Evolutionary conservation across 2,888 invertebrate species (phyloP), one percentile per base, ranked within the genome.

Genomic region (Oscheius sp.): DNA sequence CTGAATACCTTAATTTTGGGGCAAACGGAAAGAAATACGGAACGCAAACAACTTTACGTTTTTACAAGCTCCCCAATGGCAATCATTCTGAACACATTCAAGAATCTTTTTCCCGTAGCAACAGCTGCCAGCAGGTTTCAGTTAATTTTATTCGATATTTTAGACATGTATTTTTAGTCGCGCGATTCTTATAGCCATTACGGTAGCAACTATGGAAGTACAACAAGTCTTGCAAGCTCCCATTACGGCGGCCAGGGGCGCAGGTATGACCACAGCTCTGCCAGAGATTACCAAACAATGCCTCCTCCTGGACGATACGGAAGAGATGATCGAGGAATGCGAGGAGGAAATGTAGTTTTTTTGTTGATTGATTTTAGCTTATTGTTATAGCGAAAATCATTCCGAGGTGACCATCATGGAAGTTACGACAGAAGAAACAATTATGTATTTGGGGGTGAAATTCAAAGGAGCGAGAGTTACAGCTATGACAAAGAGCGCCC

Each of bases 381-480:
- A 18, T 18, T 35, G n/a, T 41, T 25, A 12, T 18, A 18, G 21
- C 18, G 21, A 43, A n/a, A 61, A 61, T 29, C 29, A 12, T 61
- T 58, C 25, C 52, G 52, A n/a, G 43, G 69, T 1, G 53, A 46
- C 18, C 1, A 23, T 25, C 41, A 55, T 55, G 55, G 56, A 0
- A 16, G 41, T 43, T 66, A 66, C 52, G 69, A 56, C 29, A 3
- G 13, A n/a, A 29, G 69, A 41, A 12, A 35, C 55, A 41, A 46
- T 18, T 18, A 29, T 35, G 52, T 46, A 12, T 56, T 27, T 46
- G 29, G n/a, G 7, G 35, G 43, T 25, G 55, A 55, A 13, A 18
- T 69, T 35, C 27, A 35, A n/a, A 25, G 69, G 25, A 69, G 69
- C 41, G 56, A 45, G 6, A 56, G 55, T 55, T 69, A 69, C 23